Evolutionary conservation across 2,113 vertebrate species (phyloP), one percentile per base, ranked within the genome.

Genomic region (Sorex fumeus): DNA sequence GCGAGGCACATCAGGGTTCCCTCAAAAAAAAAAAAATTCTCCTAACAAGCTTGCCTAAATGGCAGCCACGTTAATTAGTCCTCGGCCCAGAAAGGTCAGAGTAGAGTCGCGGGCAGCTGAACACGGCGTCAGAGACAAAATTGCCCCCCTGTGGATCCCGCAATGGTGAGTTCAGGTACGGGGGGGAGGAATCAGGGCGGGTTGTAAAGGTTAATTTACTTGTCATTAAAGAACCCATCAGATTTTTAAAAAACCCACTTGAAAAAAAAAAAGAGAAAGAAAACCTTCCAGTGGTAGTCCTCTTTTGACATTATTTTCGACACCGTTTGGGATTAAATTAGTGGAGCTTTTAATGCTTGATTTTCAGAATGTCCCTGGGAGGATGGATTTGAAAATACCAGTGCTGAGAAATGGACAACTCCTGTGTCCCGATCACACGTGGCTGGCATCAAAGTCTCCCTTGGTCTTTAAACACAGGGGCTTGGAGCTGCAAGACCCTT

Each of bases 251-350:
- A 86, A 62, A 19, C 40, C 53, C 92, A 34, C 2, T 27, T 87
- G 1, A 64, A 21, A 40, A 45, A 87, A 91, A 71, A 15, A 36
- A 69, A 32, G n/a, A 67, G 11, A 32, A n/a, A 10, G 34, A 87
- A 91, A 60, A 19, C 53, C 40, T 91, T 34, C 2, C 27, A 88
- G 77, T 6, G 78, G 1, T 53, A 15, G 13, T 32, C 3, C 67
- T 96, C 94, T 84, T 93, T 95, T 85, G 96, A 76, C 95, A 93
- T 78, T 88, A 34, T 71, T 32, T 93, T 95, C 94, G 64, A 89
- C 0, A 83, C 93, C 91, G 78, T 87, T 40, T 76, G 94, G 96
- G 91, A 96, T 95, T 97, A 97, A 97, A 95, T 97, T 93, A 85
- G 40, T 83, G 71, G 25, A 60, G 30, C 43, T 93, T 92, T 95